Conservation (phyloP, 1,140 invertebrate genomes). For the Chymomyza costata region DNA sequence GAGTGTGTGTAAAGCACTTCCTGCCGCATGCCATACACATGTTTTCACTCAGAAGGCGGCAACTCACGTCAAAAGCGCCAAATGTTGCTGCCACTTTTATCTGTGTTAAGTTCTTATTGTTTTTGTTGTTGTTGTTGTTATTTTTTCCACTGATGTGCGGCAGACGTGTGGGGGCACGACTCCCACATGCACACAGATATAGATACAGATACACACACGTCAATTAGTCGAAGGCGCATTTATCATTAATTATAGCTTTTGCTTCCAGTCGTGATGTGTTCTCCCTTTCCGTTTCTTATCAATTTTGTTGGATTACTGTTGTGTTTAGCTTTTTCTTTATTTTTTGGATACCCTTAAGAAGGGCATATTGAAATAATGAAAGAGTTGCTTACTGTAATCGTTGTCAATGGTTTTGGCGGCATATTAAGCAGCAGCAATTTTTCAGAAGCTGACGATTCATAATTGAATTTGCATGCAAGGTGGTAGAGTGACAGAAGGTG, state of each 20-base stretch:
- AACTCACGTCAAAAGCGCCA: constrained; percentile 6
- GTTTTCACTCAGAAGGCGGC: constrained; percentile 5
- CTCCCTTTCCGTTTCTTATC: constrained; percentile 18
- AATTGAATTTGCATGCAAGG: too few species aligned
- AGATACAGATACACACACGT: constrained; percentile 13
- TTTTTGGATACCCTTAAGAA: too few species aligned
- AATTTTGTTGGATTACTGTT: constrained; percentile 9
- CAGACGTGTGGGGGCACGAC: too few species aligned
- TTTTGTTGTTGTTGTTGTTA: constrained; percentile 1
- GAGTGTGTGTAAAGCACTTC: constrained; percentile 23
- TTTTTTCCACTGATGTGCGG: neutral
- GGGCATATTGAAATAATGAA: too few species aligned
- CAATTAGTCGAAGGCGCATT: constrained; percentile 40
- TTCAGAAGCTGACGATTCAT: too few species aligned
- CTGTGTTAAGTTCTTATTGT: too few species aligned
- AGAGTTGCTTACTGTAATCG: too few species aligned
- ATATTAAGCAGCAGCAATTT: too few species aligned
- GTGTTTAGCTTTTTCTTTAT: too few species aligned
- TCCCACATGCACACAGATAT: too few species aligned
- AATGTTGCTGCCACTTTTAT: constrained; percentile 19
- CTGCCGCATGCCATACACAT: constrained; percentile 31
- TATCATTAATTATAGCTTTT: constrained; percentile 48
- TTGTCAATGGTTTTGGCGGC: too few species aligned
- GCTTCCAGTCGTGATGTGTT: neutral
- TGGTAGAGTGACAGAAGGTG: too few species aligned